Conservation (phyloP, 2,797 vertebrate genomes). For the Gymnoscopelus microlampas region DNA sequence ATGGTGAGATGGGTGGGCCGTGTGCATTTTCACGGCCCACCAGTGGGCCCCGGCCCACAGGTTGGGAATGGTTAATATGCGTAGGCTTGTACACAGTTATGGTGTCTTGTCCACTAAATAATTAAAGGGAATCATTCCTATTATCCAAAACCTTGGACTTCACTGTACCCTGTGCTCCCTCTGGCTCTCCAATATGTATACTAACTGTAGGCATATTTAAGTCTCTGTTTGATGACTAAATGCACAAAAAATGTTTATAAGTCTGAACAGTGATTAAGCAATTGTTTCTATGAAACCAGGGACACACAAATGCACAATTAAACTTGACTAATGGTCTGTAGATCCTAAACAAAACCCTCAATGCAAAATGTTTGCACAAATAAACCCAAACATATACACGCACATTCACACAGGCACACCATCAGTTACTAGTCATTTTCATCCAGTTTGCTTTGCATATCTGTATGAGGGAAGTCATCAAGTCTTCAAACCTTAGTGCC, state of each 20-base stretch:
- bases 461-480: conserved; percentile 52
- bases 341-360: conserved; percentile 13
- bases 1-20: too few relatives aligned
- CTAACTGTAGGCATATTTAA: conserved; percentile 49
- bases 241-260: conserved; percentile 13
- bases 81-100: background rate
- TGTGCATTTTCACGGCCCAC: background rate
- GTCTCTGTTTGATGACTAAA: too few relatives aligned
- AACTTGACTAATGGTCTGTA: conserved; percentile 17
- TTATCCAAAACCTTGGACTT: conserved; percentile 34
- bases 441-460: conserved; percentile 74
- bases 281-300: conserved; percentile 32
- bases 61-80: background rate
- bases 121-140: conserved; percentile 69
- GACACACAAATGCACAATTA: conserved; percentile 25
- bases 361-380: conserved; percentile 21
- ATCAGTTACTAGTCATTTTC: conserved; percentile 48
- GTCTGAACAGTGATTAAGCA: conserved; percentile 36
- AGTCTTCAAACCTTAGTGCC: conserved; percentile 10
- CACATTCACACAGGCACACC: conserved; percentile 43
- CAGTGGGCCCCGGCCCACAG: too few relatives aligned
- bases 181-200: conserved; percentile 27
- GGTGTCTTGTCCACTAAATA: conserved; percentile 35
- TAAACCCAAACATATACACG: conserved; percentile 39
- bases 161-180: conserved; percentile 46